These are phyloP conservation scores for Eremophila alpestris DNA, from an alignment of 2,797 vertebrate genomes.

Conservation along the genomic window DNA sequence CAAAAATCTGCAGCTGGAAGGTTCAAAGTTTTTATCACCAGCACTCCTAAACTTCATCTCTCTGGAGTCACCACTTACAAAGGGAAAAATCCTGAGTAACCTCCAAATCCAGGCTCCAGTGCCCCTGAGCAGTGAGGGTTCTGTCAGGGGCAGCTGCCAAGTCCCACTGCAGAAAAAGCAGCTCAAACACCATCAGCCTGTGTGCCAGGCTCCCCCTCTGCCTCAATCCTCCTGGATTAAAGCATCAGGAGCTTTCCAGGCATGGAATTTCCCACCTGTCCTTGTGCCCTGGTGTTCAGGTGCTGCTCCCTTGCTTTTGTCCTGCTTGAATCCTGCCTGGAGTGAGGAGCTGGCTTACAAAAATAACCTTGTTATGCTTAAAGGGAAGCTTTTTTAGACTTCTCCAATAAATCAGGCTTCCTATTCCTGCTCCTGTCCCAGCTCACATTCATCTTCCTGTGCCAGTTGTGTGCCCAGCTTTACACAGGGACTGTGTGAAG, in stretches of 20 bases:
- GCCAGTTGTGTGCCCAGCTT: neutral
- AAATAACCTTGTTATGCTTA: neutral
- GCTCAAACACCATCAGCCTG: neutral
- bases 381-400: neutral
- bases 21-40: neutral
- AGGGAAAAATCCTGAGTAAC: neutral
- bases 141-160: neutral
- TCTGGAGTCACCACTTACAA: neutral
- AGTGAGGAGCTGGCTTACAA: neutral
- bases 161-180: neutral
- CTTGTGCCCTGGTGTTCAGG: neutral
- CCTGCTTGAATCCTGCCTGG: neutral
- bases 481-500: neutral
- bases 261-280: neutral
- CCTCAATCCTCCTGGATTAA: neutral
- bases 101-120: neutral
- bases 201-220: neutral
- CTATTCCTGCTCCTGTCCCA: neutral
- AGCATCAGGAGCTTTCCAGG: neutral
- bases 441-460: neutral
- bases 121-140: accelerated
- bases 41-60: neutral
- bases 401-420: neutral
- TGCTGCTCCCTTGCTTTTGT: neutral
- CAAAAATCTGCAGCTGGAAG: neutral